These are phyloP conservation scores for Drosophila lacicola DNA, from an alignment of 2,888 invertebrate genomes.

Conservation along the genomic window DNA sequence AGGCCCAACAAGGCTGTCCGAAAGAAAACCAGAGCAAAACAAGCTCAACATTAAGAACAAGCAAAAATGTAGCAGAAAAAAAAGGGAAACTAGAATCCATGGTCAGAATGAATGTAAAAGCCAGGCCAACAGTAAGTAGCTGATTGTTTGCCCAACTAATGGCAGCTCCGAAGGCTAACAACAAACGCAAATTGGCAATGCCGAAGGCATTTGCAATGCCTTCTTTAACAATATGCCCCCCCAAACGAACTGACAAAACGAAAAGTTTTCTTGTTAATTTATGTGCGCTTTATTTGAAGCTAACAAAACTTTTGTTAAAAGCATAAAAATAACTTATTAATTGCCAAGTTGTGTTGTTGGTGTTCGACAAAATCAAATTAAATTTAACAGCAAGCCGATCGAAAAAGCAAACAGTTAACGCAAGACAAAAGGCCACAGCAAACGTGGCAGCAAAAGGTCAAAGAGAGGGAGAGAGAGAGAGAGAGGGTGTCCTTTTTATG, in stretches of 20 bases:
- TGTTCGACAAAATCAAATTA: conserved; percentile 29
- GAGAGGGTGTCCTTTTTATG: neutral
- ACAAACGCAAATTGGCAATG: conserved; percentile 50
- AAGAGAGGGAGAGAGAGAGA: neutral
- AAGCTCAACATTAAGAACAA: conserved; percentile 33
- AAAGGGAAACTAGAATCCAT: conserved; percentile 8
- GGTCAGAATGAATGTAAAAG: conserved; percentile 13
- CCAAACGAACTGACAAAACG: conserved; percentile 9
- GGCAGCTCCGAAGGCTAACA: conserved; percentile 41
- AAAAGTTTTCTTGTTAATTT: conserved; percentile 28
- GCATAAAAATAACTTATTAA: conserved; percentile 53
- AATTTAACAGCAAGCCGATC: conserved; percentile 8
- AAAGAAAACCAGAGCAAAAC: conserved; percentile 43
- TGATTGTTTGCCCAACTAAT: conserved; percentile 76
- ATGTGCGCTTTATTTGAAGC: conserved; percentile 38
- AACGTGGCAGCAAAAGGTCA: conserved; percentile 4
- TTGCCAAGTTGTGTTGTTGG: conserved; percentile 27
- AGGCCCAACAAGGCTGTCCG: conserved; percentile 63
- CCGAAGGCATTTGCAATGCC: conserved; percentile 16
- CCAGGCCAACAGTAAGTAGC: conserved; percentile 33
- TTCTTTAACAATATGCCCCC: conserved; percentile 21
- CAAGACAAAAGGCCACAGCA: conserved; percentile 10
- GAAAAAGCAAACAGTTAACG: conserved; percentile 10
- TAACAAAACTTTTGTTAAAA: conserved; percentile 26
- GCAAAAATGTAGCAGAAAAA: conserved; percentile 23